phyloP scores from a whole-genome alignment of 1,140 invertebrate genomes.

The Drosophila leontia region DNA sequence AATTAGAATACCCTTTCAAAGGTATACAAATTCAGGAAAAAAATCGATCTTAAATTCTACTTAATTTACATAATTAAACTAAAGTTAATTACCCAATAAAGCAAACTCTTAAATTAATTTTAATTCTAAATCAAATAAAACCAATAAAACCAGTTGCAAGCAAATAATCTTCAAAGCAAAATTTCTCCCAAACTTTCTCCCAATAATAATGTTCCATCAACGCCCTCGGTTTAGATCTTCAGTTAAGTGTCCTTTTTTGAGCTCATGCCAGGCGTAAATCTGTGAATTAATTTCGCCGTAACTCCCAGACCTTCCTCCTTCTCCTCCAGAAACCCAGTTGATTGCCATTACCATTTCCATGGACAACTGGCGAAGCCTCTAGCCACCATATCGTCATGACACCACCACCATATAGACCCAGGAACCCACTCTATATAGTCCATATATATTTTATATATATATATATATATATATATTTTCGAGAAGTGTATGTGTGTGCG shows the following conservation, averaged over 20 bases:
- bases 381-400: slow-evolving; percentile 39
- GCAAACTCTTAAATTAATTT: too few species aligned
- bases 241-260: slow-evolving; percentile 17
- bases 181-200: neutral
- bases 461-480: slow-evolving; percentile 18
- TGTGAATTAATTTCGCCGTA: slow-evolving; percentile 12
- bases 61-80: neutral
- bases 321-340: slow-evolving; percentile 3
- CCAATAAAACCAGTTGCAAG: neutral
- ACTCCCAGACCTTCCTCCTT: neutral
- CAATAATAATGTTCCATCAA: neutral
- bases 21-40: too few species aligned
- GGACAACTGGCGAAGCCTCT: slow-evolving; percentile 23
- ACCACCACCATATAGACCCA: slow-evolving; percentile 3
- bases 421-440: slow-evolving; percentile 9
- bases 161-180: neutral
- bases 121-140: neutral
- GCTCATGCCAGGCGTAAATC: slow-evolving; percentile 24
- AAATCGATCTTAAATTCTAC: too few species aligned
- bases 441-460: slow-evolving; percentile 5
- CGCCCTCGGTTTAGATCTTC: neutral
- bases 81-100: neutral
- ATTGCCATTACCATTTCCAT: slow-evolving; percentile 35
- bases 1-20: too few species aligned
- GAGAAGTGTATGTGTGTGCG: slow-evolving; percentile 24